Base-by-base conservation (phyloP, 2,797 vertebrate species). In the Alauda arvensis region DNA sequence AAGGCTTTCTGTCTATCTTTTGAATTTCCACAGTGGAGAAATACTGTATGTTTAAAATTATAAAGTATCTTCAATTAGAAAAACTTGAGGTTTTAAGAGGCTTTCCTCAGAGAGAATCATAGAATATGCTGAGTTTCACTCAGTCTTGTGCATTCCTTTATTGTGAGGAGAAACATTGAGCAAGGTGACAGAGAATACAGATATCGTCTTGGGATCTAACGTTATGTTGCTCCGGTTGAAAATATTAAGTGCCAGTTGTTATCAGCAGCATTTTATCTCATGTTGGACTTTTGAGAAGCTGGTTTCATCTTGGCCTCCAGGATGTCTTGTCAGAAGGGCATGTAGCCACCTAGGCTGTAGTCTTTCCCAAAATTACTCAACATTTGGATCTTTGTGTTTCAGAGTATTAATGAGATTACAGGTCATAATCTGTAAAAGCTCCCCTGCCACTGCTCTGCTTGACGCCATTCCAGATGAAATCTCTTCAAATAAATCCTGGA, bases 391-490 rank as follows among this genome's bases (percentile, higher is more conserved):
- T 97, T 96, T 96, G 96, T 96, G 77, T 95, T 95, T 94, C 94
- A 88, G 91, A 94, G 95, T 92, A 97, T 97, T 97, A 97, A 95
- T 34, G 88, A 96, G 95, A 96, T 96, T 97, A 97, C 66, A 90
- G 96, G 94, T 95, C 96, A 91, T 97, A 97, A 96, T 97, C 96
- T 97, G 90, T 94, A 95, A 96, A 96, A 96, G 95, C 95, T 96
- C 95, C 95, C 96, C 96, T 95, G 95, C 93, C 70, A 95, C 90
- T 87, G 80, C 96, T 93, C 96, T 90, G 95, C 93, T 97, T 94
- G 96, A 97, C 93, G 96, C 94, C 95, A 91, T 97, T 96, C 96
- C 96, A 97, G 95, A 96, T 96, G 95, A 97, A 96, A 96, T 96
- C 90, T 95, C 93, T 96, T 97, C 93, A 96, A 96, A 96, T 93